Percentiles rank a stretch among this genome's conserved stretches.
These are phyloP conservation scores for Mus minutoides DNA, from an alignment of 2,797 vertebrate genomes.

Conservation along the genomic window DNA sequence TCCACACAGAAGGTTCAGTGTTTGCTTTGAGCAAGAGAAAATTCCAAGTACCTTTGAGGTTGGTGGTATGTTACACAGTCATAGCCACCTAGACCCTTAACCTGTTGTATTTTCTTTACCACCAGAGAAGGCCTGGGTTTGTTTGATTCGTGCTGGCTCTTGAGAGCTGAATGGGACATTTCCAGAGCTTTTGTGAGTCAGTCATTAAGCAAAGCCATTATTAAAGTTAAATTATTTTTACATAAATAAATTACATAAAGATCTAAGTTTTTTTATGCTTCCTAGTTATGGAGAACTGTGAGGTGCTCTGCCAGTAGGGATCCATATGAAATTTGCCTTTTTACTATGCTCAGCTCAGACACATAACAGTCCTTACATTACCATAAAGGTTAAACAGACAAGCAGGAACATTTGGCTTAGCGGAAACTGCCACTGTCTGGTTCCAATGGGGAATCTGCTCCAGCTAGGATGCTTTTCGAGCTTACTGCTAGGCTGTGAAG, in stretches of 20 bases:
- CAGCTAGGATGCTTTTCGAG: not conserved
- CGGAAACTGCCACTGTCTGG: not conserved
- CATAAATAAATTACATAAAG: not conserved
- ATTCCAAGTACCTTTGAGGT: not conserved
- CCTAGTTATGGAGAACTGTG: not conserved
- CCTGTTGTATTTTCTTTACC: not conserved
- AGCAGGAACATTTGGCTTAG: not conserved
- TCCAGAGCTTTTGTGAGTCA: constrained; percentile 5
- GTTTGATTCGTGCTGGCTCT: not conserved
- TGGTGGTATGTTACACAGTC: not conserved
- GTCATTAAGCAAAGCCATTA: constrained; percentile 31
- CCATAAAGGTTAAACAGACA: too few relatives aligned
- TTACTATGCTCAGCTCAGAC: not conserved
- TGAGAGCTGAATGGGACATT: not conserved
- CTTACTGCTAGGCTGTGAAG: not conserved
- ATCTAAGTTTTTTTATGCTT: not conserved
- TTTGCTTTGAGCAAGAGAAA: not conserved
- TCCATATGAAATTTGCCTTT: not conserved
- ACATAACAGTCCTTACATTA: not conserved
- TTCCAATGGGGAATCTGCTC: not conserved
- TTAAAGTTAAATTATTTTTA: constrained; percentile 33
- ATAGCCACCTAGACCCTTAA: not conserved
- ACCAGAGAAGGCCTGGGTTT: not conserved
- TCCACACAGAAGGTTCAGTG: not conserved
- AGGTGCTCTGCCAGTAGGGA: not conserved